phyloP scores from a whole-genome alignment of 2,888 invertebrate genomes.

The Thumatha senex region DNA sequence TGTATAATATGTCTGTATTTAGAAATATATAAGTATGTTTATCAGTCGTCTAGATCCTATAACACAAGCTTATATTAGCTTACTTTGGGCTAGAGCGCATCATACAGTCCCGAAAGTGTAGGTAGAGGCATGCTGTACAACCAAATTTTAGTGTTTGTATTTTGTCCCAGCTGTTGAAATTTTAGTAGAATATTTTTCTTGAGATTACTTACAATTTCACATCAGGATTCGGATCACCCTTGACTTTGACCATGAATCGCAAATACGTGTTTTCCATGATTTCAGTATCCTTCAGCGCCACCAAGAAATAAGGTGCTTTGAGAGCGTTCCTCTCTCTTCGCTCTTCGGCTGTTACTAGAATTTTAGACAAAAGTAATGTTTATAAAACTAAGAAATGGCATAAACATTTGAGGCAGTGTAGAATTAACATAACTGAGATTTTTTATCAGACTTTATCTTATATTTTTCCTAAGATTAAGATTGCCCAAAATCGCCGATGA shows the following conservation, averaged over 20 bases:
- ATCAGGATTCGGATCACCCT: slow-evolving; percentile 94
- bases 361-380: not conserved
- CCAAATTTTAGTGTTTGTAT: no score
- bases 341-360: slow-evolving; percentile 88
- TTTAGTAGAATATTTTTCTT: no score
- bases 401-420: slow-evolving; percentile 28
- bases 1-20: no score
- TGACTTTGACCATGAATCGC: slow-evolving; percentile 94
- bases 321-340: slow-evolving; percentile 86
- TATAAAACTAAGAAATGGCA: not conserved
- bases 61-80: no score
- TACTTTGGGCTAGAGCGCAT: no score
- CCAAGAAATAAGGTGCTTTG: slow-evolving; percentile 92
- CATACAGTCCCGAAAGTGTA: no score
- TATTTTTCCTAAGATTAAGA: no score
- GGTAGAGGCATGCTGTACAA: no score
- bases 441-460: not conserved
- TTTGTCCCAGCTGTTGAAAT: no score
- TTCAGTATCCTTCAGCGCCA: slow-evolving; percentile 94
- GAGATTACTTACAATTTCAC: slow-evolving; percentile 91
- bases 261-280: slow-evolving; percentile 93
- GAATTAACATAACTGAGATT: not conserved
- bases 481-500: no score
- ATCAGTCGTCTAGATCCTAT: no score
- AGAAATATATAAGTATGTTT: no score